Conservation (phyloP, 1,140 invertebrate species). For the Brachionus angularis region DNA sequence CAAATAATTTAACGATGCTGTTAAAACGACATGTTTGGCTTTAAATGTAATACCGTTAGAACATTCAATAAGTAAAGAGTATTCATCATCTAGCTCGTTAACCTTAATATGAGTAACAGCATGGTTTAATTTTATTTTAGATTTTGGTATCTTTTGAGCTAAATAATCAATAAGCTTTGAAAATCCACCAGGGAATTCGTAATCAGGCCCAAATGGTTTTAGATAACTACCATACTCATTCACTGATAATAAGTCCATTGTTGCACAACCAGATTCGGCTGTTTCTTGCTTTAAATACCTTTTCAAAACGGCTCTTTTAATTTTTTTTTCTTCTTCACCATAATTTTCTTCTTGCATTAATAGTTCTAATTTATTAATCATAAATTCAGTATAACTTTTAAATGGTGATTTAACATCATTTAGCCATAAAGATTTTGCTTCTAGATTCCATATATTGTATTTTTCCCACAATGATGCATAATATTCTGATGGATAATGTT, state of each 20-base stretch:
- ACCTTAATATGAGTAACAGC: slow-evolving; percentile 6
- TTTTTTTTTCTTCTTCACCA: background rate
- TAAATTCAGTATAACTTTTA: slow-evolving; percentile 35
- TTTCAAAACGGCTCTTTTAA: slow-evolving; percentile 4
- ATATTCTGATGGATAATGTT: slow-evolving; percentile 6
- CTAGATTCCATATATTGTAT: slow-evolving; percentile 25
- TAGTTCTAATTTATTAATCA: slow-evolving; percentile 34
- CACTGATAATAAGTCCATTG: slow-evolving; percentile 31
- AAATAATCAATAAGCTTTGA: slow-evolving; percentile 38
- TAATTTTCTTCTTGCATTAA: background rate
- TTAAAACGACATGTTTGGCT: slow-evolving; percentile 20
- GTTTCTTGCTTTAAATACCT: slow-evolving; percentile 38
- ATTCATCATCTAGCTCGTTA: background rate
- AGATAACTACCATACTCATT: slow-evolving; percentile 37
- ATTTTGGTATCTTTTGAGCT: slow-evolving; percentile 7
- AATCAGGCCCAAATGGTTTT: slow-evolving; percentile 31
- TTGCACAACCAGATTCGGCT: slow-evolving; percentile 34
- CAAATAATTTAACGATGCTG: slow-evolving; percentile 26
- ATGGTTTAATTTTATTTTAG: slow-evolving; percentile 7
- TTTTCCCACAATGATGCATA: slow-evolving; percentile 2
- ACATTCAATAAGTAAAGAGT: slow-evolving; percentile 6
- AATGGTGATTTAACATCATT: background rate
- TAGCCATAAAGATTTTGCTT: slow-evolving; percentile 8
- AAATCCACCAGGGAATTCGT: slow-evolving; percentile 41
- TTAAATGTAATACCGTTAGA: slow-evolving; percentile 2